Evolutionary conservation across 35 echinoderm and acorn worm genomes (phyloP).

Genomic region (Apostichopus californicus): DNA sequence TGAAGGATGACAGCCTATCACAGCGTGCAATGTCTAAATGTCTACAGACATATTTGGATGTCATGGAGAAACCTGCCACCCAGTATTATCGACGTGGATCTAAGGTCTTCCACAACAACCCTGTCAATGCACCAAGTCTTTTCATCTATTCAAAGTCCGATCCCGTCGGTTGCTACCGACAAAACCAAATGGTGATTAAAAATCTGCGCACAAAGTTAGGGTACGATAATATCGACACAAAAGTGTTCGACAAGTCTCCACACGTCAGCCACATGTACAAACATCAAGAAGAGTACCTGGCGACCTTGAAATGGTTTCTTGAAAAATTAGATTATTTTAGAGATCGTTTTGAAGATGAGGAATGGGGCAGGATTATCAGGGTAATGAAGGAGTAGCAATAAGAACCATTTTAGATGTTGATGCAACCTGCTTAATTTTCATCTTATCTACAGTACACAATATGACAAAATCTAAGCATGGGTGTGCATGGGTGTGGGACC

Average conservation of each 20-base stretch:
- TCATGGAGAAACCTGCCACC: constrained; percentile 42
- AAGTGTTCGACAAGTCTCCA: constrained; percentile 71
- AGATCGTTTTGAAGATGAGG: constrained; percentile 24
- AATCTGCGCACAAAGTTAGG: constrained; percentile 54
- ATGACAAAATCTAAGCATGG: no score
- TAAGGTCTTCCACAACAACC: constrained; percentile 63
- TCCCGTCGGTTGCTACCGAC: constrained; percentile 49
- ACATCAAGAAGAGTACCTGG: constrained; percentile 75
- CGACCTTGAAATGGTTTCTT: constrained; percentile 57
- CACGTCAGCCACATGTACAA: constrained; percentile 86
- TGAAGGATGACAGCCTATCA: neutral
- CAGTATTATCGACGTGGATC: constrained; percentile 67
- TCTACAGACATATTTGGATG: neutral
- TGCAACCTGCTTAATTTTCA: no score
- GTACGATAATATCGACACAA: constrained; percentile 59
- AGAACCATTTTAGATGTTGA: no score
- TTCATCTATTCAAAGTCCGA: constrained; percentile 85
- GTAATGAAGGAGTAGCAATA: neutral
- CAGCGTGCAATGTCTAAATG: constrained; percentile 23
- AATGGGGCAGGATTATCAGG: constrained; percentile 26
- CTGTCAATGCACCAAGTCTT: constrained; percentile 62
- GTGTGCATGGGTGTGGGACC: no score
- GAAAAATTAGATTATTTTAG: constrained; percentile 71
- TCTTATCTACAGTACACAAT: no score
- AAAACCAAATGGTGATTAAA: constrained; percentile 53